These are phyloP conservation scores for Muraenolepis orangiensis DNA, from an alignment of 2,797 vertebrate species.

Conservation along the genomic window DNA sequence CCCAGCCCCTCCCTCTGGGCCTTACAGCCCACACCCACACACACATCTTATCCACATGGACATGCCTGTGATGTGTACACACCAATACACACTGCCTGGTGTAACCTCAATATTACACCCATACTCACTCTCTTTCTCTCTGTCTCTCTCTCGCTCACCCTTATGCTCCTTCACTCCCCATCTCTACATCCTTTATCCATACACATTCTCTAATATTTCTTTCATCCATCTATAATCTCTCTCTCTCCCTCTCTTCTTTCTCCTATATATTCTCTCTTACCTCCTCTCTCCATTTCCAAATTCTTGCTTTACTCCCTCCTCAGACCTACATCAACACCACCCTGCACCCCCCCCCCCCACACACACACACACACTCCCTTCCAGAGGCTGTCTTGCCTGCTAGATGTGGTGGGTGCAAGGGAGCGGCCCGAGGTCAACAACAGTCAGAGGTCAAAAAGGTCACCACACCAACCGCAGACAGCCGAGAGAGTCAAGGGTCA, in stretches of 20 bases:
- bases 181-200: not conserved
- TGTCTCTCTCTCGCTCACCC: not conserved
- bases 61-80: not conserved
- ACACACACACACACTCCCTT: not conserved
- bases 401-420: not conserved
- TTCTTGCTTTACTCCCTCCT: not conserved
- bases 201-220: not conserved
- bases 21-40: conserved; percentile 3
- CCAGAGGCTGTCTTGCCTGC: not conserved
- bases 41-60: not conserved
- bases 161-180: not conserved
- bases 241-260: not conserved
- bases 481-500: conserved; percentile 7
- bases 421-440: conserved; percentile 17
- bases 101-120: not conserved
- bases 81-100: not conserved
- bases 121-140: not conserved
- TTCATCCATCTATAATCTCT: conserved; percentile 21
- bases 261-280: not conserved
- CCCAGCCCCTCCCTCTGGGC: conserved; percentile 25
- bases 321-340: not conserved
- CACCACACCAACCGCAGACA: conserved; percentile 7
- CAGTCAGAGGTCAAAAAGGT: conserved; percentile 55
- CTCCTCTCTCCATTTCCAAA: not conserved
- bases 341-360: not conserved